Conservation (phyloP, 2,888 invertebrate genomes). For the Tenthredo livida region DNA sequence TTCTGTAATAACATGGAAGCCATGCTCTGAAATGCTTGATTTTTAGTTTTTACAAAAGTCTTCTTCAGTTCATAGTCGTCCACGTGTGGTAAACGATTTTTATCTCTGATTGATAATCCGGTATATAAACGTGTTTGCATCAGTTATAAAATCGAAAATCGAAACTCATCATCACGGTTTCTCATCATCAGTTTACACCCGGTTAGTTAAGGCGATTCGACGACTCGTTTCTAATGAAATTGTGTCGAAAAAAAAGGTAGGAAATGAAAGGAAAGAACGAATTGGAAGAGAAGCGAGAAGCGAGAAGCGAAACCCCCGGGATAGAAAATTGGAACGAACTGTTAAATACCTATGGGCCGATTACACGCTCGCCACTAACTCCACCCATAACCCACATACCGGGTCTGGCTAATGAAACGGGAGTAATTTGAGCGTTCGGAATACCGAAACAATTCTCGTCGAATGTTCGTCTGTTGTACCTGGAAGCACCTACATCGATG, state of each 20-base stretch:
- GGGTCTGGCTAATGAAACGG: constrained; percentile 43
- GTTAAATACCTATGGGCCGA: constrained; percentile 46
- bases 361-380: constrained; percentile 45
- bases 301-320: not conserved
- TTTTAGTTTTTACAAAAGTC: not conserved
- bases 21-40: not conserved
- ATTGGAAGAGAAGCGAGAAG: not conserved
- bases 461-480: constrained; percentile 16
- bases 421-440: constrained; percentile 41
- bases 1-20: constrained; percentile 6
- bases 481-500: not conserved
- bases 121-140: not conserved
- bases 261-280: constrained; percentile 3
- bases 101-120: not conserved
- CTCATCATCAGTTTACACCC: not conserved
- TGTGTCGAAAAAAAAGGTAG: not conserved
- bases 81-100: not conserved
- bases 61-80: not conserved
- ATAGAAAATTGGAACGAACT: constrained; percentile 41
- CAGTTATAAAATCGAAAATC: not conserved
- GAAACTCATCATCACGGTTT: not conserved
- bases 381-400: constrained; percentile 18
- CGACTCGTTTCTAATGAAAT: constrained; percentile 1
- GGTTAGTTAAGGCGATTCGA: constrained; percentile 21
- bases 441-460: constrained; percentile 27